Evolutionary conservation across 2,113 vertebrate species (phyloP), one percentile per base, ranked within the genome.

Genomic region (Amia ocellicauda): DNA sequence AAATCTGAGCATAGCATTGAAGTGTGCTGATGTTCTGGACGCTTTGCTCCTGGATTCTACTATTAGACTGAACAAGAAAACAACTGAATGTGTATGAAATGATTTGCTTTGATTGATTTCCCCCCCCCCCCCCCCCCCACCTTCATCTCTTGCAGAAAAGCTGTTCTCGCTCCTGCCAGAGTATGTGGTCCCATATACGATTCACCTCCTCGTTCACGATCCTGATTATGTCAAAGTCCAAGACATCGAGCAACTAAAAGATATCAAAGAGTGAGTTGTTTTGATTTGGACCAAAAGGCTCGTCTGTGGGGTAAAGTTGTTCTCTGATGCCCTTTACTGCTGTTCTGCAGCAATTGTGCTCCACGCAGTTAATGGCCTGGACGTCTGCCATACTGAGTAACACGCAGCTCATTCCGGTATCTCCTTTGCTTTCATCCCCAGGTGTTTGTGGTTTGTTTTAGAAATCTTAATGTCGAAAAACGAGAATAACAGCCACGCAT

Each of bases 391-490:
- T 1, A 36, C 11, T n/a, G n/a, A n/a, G n/a, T 36, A 36, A 36
- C 2, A 36, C 11, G 5, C 31, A 36, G 5, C 11, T 36, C 5
- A 7, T 36, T 36, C 31, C 31, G 5, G 5, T 36, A 1, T 58
- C 26, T n/a, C 3, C 8, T 58, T 28, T 28, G n/a, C 63, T 23
- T 31, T 47, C 63, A 43, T 42, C 67, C 58, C 29, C 65, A 99
- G 97, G 75, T 96, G 96, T 75, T 86, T 99, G 49, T 99, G 97
- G 96, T 99, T 99, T 68, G 93, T 98, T 77, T 81, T 99, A 68
- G 97, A 99, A 85, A 98, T 99, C 75, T 67, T 99, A 71, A 99
- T 99, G 96, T 88, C 95, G 70, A 99, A 99, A 88, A 98, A 98
- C 72, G 97, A 99, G 86, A 99, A 99, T 83, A 99, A 98, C 78